Evolutionary conservation across 2,797 vertebrate genomes (phyloP).

Genomic region (Sebastolobus altivelis): DNA sequence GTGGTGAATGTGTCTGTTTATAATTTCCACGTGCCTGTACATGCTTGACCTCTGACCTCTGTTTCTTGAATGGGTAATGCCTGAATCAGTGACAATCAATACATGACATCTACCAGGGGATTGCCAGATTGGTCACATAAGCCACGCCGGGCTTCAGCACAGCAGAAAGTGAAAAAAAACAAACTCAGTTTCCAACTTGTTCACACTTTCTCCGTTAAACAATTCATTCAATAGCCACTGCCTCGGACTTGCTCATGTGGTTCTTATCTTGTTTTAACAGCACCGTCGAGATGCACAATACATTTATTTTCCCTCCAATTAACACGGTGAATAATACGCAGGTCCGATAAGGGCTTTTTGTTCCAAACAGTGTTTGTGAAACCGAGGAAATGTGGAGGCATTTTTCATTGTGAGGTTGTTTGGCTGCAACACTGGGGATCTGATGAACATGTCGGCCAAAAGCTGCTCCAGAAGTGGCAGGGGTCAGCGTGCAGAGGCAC

Average conservation of each 20-base stretch:
- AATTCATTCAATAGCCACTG: conserved; percentile 71
- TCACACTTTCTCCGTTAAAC: conserved; percentile 78
- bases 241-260: conserved; percentile 63
- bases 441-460: conserved; percentile 72
- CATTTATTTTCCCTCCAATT: conserved; percentile 85
- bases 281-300: conserved; percentile 79
- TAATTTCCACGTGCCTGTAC: neutral
- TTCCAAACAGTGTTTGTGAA: conserved; percentile 81
- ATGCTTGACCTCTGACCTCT: conserved; percentile 36
- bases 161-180: conserved; percentile 32
- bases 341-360: conserved; percentile 86
- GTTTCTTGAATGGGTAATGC: conserved; percentile 7
- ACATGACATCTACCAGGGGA: conserved; percentile 47
- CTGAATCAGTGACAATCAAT: conserved; percentile 39
- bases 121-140: conserved; percentile 52
- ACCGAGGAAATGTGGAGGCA: conserved; percentile 82
- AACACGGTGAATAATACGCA: conserved; percentile 84
- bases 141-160: conserved; percentile 7
- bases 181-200: conserved; percentile 68
- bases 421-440: conserved; percentile 70
- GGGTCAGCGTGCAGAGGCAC: conserved; percentile 65
- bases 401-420: conserved; percentile 85
- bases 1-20: conserved; percentile 17
- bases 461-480: conserved; percentile 65
- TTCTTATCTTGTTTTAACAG: conserved; percentile 90